These are phyloP conservation scores for Pseudocheirus occidentalis DNA, from an alignment of 2,797 vertebrate genomes.

Conservation along the genomic window DNA sequence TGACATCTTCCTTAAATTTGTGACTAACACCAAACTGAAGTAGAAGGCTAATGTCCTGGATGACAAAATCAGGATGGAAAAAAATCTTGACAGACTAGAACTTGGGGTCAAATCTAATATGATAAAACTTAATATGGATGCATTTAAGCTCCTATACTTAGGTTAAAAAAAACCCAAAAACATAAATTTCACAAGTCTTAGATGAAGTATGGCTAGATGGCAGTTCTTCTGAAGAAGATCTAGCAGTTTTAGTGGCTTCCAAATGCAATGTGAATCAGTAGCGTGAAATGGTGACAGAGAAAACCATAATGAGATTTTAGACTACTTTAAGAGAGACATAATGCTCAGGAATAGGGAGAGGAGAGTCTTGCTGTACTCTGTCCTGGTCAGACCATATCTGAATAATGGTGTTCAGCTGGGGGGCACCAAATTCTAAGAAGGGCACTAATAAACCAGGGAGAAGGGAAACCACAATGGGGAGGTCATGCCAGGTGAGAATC, in stretches of 20 bases:
- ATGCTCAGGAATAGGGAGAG: neutral
- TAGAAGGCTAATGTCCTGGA: neutral
- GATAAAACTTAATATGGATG: neutral
- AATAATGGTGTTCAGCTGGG: neutral
- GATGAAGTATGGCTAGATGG: neutral
- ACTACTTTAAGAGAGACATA: neutral
- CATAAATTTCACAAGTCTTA: neutral
- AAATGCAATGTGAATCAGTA: neutral
- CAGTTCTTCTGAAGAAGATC: neutral
- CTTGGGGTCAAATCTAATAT: neutral
- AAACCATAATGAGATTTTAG: neutral
- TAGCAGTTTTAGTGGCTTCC: neutral
- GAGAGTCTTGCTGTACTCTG: neutral
- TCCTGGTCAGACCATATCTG: neutral
- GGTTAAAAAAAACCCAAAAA: neutral
- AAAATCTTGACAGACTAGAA: neutral
- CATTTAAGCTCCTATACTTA: neutral
- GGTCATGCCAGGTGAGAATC: neutral
- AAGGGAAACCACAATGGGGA: neutral
- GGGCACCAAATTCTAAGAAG: neutral
- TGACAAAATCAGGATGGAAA: neutral
- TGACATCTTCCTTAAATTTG: neutral
- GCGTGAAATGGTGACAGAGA: neutral
- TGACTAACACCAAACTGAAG: neutral
- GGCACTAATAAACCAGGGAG: neutral